Percentiles rank a stretch among this genome's conserved stretches.
phyloP scores from a whole-genome alignment of 2,888 invertebrate genomes.

The Ormyrus nitidulus region DNA sequence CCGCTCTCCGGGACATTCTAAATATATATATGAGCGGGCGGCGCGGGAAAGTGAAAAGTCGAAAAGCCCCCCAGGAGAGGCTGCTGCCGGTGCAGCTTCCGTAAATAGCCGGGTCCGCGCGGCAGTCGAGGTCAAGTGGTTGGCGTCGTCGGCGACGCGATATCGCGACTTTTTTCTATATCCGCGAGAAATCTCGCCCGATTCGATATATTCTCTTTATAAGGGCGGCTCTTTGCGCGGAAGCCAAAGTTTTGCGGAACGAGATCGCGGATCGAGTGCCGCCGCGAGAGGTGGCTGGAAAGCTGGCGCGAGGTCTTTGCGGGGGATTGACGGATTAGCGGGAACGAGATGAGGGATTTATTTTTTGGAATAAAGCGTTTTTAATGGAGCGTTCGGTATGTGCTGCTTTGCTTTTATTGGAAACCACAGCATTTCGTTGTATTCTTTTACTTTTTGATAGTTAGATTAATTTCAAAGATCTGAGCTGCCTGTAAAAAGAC shows the following conservation, averaged over 20 bases:
- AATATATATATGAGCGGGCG: background rate
- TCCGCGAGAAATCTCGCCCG: background rate
- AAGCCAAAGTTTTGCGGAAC: background rate
- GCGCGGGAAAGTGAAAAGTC: slow-evolving; percentile 39
- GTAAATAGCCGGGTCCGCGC: slow-evolving; percentile 38
- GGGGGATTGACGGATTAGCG: no score
- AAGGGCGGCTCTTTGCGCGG: background rate
- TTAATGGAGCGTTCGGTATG: no score
- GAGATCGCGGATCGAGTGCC: no score
- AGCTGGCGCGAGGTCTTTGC: no score
- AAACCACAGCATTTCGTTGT: no score
- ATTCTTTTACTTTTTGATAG: no score
- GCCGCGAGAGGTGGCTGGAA: no score
- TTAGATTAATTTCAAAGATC: no score
- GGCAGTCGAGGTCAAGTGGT: slow-evolving; percentile 47
- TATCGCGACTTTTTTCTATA: slow-evolving; percentile 2
- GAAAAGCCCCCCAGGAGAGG: slow-evolving; percentile 18
- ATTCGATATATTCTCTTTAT: background rate
- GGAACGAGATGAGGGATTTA: no score
- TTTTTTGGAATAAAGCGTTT: no score
- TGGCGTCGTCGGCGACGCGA: slow-evolving; percentile 3
- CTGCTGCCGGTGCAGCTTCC: slow-evolving; percentile 18
- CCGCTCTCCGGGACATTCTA: slow-evolving; percentile 12
- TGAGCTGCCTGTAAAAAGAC: no score
- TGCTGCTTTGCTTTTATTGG: no score